Base-by-base conservation (phyloP, 2,888 invertebrate species). In the Zaprionus lineosus region DNA sequence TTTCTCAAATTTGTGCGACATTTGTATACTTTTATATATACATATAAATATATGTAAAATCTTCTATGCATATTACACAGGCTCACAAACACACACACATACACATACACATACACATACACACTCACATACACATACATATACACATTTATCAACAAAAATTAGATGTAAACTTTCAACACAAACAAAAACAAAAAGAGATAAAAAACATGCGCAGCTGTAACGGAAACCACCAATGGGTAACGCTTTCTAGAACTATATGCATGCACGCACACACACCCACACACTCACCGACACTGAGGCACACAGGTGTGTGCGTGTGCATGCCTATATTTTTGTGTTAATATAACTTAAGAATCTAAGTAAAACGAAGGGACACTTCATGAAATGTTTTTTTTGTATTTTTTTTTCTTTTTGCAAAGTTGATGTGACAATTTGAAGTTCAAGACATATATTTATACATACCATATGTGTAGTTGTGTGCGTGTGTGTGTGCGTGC, bases 171-270 rank as follows among this genome's bases (percentile, higher is more conserved):
- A 59, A 7, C 26, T 44, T 29, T 31, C 8, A 46, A 33, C 18
- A 28, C 37, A 24, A 36, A 29, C 18, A 21, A 21, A 11, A n/a
- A 11, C 11, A 29, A 31, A 4, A 9, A 41, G 31, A 12, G 2
- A 33, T 26, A 48, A 39, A 26, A n/a, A 43, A 66, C 61, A 61
- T 60, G 85, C 77, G 85, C 86, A 84, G 86, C 86, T 84, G 88
- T 84, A 88, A 89, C 88, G 81, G 88, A 82, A 88, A 88, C 90
- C 87, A 89, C 90, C 87, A 88, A 89, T 79, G 88, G 87, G 70
- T 76, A 86, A 88, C 81, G 86, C 86, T 87, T 88, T 89, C 85
- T 84, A 84, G 81, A 83, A 71, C 15, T 55, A 63, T 24, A 26
- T 12, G 56, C 24, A 36, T 36, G 29, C n/a, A n/a, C n/a, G n/a